A percentile compares a stretch with the other conserved stretches of the same genome.
Conservation (phyloP, 2,888 invertebrate species). For the Brenthis daphne region DNA sequence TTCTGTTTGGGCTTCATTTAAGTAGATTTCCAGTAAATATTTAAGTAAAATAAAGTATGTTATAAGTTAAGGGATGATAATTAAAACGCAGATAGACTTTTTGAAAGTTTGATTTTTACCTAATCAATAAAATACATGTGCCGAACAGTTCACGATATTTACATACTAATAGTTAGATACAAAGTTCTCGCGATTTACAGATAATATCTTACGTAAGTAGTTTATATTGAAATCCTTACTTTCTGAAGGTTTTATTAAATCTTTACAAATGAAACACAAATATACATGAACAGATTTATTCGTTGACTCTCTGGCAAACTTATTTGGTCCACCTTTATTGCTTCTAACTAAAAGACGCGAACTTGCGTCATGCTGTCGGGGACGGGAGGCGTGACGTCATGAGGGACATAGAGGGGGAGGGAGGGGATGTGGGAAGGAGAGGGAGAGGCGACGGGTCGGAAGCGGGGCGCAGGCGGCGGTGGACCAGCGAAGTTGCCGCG, state of each 20-base stretch:
- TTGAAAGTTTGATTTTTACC: conserved; percentile 41
- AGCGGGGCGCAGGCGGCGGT: conserved; percentile 55
- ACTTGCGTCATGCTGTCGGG: conserved; percentile 42
- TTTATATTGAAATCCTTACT: conserved; percentile 23
- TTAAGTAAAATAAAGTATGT: background rate
- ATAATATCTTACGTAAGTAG: conserved; percentile 18
- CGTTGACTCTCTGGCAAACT: conserved; percentile 79
- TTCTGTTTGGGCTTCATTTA: background rate
- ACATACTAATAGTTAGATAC: conserved; percentile 33
- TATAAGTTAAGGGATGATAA: conserved; percentile 1
- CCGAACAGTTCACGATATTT: conserved; percentile 37
- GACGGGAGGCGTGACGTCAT: conserved; percentile 36
- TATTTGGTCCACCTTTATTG: conserved; percentile 78
- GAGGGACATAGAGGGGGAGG: conserved; percentile 30
- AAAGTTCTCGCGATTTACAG: conserved; percentile 31
- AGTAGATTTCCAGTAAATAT: too few species aligned
- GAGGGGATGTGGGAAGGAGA: conserved; percentile 25
- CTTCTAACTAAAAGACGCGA: conserved; percentile 62
- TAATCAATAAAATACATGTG: conserved; percentile 41
- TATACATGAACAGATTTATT: conserved; percentile 77
- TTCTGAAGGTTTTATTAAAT: conserved; percentile 7
- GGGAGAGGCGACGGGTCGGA: conserved; percentile 37
- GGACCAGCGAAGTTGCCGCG: conserved; percentile 74
- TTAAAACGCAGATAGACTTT: conserved; percentile 32
- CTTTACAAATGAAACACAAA: conserved; percentile 50